Evolutionary conservation across 2,797 vertebrate species (phyloP).

Genomic region (Glyptemys insculpta): DNA sequence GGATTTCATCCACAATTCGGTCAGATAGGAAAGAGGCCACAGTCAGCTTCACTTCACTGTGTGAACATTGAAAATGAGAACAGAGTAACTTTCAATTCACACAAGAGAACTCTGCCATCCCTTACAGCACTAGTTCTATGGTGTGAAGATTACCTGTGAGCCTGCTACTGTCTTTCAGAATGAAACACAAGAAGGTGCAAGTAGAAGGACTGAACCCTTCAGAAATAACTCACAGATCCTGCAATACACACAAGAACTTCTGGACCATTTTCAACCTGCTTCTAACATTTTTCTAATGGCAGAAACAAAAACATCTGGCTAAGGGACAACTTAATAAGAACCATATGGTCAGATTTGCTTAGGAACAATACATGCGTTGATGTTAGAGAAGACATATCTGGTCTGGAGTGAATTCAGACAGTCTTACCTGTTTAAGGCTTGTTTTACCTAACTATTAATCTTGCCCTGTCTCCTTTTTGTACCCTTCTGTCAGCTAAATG

Average conservation of each 20-base stretch:
- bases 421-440: not conserved
- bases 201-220: slow-evolving; percentile 57
- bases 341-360: not conserved
- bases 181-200: slow-evolving; percentile 38
- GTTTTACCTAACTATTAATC: not conserved
- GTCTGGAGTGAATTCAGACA: slow-evolving; percentile 1
- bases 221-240: slow-evolving; percentile 67
- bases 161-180: slow-evolving; percentile 51
- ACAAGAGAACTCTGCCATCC: not conserved
- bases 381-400: not conserved
- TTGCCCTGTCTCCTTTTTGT: not conserved
- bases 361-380: slow-evolving; percentile 9
- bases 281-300: slow-evolving; percentile 43
- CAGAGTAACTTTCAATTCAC: slow-evolving; percentile 31
- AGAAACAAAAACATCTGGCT: slow-evolving; percentile 71
- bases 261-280: slow-evolving; percentile 63
- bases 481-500: not conserved
- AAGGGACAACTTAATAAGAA: slow-evolving; percentile 51
- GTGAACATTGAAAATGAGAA: slow-evolving; percentile 56
- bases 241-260: slow-evolving; percentile 70
- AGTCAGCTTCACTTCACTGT: slow-evolving; percentile 95
- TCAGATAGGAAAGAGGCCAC: slow-evolving; percentile 96
- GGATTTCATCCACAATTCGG: slow-evolving; percentile 95
- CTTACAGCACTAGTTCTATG: not conserved
- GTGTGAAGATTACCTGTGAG: slow-evolving; percentile 20